A percentile compares a stretch with the other conserved stretches of the same genome.
phyloP scores from a whole-genome alignment of 1,140 invertebrate genomes.

The Hyphantria cunea region DNA sequence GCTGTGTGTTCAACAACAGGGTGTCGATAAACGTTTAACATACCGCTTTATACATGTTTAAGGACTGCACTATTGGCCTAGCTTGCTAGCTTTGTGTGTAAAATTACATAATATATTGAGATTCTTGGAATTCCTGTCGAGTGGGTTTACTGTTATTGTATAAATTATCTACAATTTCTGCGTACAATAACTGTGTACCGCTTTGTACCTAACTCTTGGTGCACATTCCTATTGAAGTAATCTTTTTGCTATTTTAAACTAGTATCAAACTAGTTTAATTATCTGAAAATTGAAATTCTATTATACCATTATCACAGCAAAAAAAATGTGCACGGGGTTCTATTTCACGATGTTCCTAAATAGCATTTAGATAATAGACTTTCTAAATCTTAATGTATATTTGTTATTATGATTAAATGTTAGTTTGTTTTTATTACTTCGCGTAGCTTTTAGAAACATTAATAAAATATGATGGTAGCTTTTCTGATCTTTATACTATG shows the following conservation, averaged over 20 bases:
- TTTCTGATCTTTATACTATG: constrained; percentile 13
- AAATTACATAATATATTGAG: constrained; percentile 8
- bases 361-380: constrained; percentile 3
- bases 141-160: constrained; percentile 8
- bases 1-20: background rate
- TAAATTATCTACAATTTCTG: background rate
- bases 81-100: constrained; percentile 27
- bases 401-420: constrained; percentile 1
- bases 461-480: constrained; percentile 5
- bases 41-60: constrained; percentile 1
- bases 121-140: background rate
- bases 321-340: background rate
- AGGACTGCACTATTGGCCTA: constrained; percentile 21
- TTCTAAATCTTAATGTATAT: background rate
- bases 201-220: background rate
- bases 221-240: too few relatives aligned
- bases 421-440: background rate
- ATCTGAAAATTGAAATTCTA: too few relatives aligned
- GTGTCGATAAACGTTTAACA: background rate
- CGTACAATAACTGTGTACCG: too few relatives aligned
- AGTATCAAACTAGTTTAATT: too few relatives aligned
- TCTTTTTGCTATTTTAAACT: background rate
- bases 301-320: too few relatives aligned
- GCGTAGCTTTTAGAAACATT: background rate
- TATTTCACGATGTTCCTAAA: background rate